A percentile compares a stretch with the other conserved stretches of the same genome.
Conservation (phyloP, 2,797 vertebrate species). For the Sphenopsis melanotis region DNA sequence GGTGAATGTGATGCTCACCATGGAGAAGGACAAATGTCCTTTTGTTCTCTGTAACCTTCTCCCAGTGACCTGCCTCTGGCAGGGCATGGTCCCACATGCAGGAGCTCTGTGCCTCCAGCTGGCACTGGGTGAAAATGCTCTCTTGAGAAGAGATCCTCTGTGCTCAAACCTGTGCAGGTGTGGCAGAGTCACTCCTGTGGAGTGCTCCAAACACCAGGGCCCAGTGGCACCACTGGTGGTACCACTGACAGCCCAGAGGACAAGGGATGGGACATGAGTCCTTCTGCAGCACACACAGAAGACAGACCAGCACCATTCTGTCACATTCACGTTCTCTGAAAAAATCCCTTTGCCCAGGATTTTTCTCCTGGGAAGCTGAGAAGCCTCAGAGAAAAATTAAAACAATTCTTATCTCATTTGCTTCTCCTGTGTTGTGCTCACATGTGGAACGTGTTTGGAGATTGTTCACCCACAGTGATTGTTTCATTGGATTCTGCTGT, state of each 20-base stretch:
- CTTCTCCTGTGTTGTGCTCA: no score
- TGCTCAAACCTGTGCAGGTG: background rate
- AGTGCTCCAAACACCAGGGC: background rate
- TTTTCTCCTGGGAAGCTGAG: no score
- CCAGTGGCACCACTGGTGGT: background rate
- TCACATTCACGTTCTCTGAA: no score
- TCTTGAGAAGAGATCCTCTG: background rate
- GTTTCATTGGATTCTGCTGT: no score
- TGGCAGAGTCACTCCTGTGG: background rate
- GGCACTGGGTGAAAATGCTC: background rate
- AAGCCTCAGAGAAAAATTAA: no score
- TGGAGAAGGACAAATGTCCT: background rate
- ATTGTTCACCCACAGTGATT: background rate
- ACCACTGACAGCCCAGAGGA: background rate
- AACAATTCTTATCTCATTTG: no score
- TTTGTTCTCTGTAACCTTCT: background rate
- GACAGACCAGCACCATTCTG: background rate
- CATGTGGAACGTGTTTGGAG: background rate
- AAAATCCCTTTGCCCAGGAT: no score
- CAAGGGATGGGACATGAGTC: rapidly evolving
- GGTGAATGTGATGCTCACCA: background rate
- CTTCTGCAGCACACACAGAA: background rate
- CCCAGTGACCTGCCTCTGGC: background rate
- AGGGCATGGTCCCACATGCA: rapidly evolving
- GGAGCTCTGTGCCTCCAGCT: background rate